phyloP scores from a whole-genome alignment of 2,113 vertebrate genomes.

The Mastomys natalensis region DNA sequence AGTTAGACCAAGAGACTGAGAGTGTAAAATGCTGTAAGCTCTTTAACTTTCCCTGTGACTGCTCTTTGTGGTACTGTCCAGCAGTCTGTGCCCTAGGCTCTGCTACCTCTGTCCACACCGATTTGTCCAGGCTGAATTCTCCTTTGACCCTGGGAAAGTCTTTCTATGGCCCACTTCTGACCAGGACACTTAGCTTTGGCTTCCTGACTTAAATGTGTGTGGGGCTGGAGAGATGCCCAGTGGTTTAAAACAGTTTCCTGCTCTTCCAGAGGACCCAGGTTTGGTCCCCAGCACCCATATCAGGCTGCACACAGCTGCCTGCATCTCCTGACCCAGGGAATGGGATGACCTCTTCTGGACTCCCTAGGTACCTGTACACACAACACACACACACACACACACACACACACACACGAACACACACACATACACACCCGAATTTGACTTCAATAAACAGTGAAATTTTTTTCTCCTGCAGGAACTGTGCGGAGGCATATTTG shows the following conservation, averaged over 20 bases:
- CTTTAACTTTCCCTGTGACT: not conserved
- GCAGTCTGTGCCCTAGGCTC: rapidly evolving
- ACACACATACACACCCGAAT: not conserved
- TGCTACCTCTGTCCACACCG: rapidly evolving
- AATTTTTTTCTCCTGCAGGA: not conserved
- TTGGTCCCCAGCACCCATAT: not conserved
- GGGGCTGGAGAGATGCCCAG: not conserved
- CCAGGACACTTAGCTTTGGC: not conserved
- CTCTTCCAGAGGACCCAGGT: not conserved
- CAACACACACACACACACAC: not conserved
- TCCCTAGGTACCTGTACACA: not conserved
- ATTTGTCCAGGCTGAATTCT: not conserved
- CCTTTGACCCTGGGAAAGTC: not conserved
- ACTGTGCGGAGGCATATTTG: not conserved
- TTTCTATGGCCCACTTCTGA: not conserved
- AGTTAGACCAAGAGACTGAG: not conserved
- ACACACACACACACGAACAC: not conserved
- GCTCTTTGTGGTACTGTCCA: not conserved
- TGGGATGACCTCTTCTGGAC: not conserved
- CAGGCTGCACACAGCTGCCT: too few species aligned
- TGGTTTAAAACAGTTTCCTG: not conserved
- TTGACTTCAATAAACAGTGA: not conserved
- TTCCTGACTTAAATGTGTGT: not conserved
- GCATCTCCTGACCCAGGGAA: not conserved
- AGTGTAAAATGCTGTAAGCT: not conserved